Percentiles rank a stretch among this genome's conserved stretches.
phyloP scores from a whole-genome alignment of 1,140 invertebrate species.

The Apis dorsata region DNA sequence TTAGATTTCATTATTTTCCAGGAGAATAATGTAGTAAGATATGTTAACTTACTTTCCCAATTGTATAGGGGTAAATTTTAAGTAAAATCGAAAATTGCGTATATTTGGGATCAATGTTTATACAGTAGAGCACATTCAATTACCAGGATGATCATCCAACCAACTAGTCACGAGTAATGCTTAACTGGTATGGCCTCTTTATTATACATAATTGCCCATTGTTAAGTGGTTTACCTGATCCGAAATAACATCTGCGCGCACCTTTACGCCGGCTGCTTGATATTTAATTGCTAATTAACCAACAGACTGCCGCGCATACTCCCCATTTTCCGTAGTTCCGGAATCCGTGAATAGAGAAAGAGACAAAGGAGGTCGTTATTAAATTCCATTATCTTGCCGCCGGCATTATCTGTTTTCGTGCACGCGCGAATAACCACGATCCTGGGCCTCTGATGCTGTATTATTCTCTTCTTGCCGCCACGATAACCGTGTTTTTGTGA shows the following conservation, averaged over 20 bases:
- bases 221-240: slow-evolving; percentile 57
- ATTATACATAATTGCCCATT: slow-evolving; percentile 68
- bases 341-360: slow-evolving; percentile 16
- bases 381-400: slow-evolving; percentile 60
- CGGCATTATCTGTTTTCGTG: slow-evolving; percentile 56
- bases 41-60: too few species aligned
- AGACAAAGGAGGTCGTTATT: slow-evolving; percentile 50
- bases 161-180: slow-evolving; percentile 26
- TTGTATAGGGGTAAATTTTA: too few species aligned
- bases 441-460: slow-evolving; percentile 31
- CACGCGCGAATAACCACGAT: slow-evolving; percentile 49
- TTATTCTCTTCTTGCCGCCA: slow-evolving; percentile 33
- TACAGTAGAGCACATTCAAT: not conserved
- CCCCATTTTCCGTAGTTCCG: not conserved
- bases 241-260: slow-evolving; percentile 66
- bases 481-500: slow-evolving; percentile 54
- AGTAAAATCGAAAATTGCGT: not conserved
- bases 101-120: not conserved
- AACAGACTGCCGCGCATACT: slow-evolving; percentile 39
- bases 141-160: not conserved
- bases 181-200: slow-evolving; percentile 56
- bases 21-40: too few species aligned
- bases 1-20: too few species aligned
- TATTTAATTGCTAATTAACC: slow-evolving; percentile 72
- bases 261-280: slow-evolving; percentile 62